Base-by-base conservation (phyloP, 2,113 vertebrate species). In the Pavo muticus region DNA sequence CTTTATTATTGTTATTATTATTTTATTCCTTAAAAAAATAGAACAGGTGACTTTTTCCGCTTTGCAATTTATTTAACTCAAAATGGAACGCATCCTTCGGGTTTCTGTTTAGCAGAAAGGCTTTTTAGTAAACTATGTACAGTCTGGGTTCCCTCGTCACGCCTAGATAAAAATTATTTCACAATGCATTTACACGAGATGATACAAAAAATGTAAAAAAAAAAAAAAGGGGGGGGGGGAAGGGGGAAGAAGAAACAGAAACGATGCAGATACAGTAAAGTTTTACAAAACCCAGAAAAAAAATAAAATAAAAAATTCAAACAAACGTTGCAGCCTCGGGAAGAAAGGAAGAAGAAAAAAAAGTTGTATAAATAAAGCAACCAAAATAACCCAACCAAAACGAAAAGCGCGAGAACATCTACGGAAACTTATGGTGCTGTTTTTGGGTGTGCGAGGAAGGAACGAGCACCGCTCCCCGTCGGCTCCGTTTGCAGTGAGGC, bases 121-220 rank as follows among this genome's bases (percentile, higher is more conserved):
- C 97, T 98, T 98, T 97, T 98, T 98, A 97, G 97, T 98, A 98
- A 99, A 98, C 98, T 99, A 99, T 99, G 80, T 99, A 99, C 97
- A 98, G 98, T 98, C 98, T 97, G 98, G 98, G 97, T 98, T 97
- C 97, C 96, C 97, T 98, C 92, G 95, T 97, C 98, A 98, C 84
- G 95, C 97, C 98, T 98, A 97, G 98, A 97, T 99, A 97, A 98
- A 99, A 99, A 99, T 89, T 97, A 98, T 98, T 98, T 98, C 98
- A 99, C 99, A 99, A 98, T 64, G 90, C 96, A 97, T 99, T 99
- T 99, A 99, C 99, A 99, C 97, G 98, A 98, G 99, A 99, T 98
- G 47, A 98, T 98, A 98, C 98, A 98, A 98, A 98, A 97, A 96
- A 56, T 24, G 11, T 13, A 56, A 98, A 84, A 50, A 97, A 94